Evolutionary conservation across 2,888 invertebrate species (phyloP), one percentile per base, ranked within the genome.

Genomic region (Leptodirus hochenwartii): DNA sequence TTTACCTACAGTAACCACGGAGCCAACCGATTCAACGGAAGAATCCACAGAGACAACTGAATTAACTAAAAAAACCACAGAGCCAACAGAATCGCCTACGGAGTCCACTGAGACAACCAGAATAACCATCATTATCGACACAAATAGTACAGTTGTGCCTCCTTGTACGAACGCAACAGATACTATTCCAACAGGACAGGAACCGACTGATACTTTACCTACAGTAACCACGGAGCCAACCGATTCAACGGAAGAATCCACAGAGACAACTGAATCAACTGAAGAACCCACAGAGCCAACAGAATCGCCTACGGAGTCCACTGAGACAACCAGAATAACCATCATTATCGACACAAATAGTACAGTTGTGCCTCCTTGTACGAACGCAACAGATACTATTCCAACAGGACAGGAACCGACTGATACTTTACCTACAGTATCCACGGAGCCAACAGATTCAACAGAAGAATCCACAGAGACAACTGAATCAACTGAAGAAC

Each of bases 201-300:
- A n/a, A n/a, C n/a, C n/a, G 14, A n/a, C 22, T 29, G 22, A 29
- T 9, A 2, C 20, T 29, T 12, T 22, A 23, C 20, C 20, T 8
- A 20, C 20, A 8, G 20, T 20, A 20, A 24, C 29, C 10, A 10
- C 22, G 20, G 15, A 24, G 9, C 17, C 4, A 24, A 24, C 13
- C 12, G 20, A 12, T 9, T n/a, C 8, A 9, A 20, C 20, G 8
- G 20, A 20, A 20, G 20, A 20, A 8, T n/a, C 20, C n/a, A 8
- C 20, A n/a, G n/a, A n/a, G 8, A 20, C 8, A 8, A 20, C 20
- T 20, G 20, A 20, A 20, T 8, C 20, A 20, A n/a, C 8, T 20
- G 20, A 20, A 20, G n/a, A 8, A 8, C 6, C 8, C n/a, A 20
- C 20, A 20, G 20, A 20, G 20, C 20, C 6, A 8, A n/a, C 6